Evolutionary conservation across 2,888 invertebrate genomes (phyloP), one percentile per base, ranked within the genome.

Genomic region (Sarcophaga caerulescens): DNA sequence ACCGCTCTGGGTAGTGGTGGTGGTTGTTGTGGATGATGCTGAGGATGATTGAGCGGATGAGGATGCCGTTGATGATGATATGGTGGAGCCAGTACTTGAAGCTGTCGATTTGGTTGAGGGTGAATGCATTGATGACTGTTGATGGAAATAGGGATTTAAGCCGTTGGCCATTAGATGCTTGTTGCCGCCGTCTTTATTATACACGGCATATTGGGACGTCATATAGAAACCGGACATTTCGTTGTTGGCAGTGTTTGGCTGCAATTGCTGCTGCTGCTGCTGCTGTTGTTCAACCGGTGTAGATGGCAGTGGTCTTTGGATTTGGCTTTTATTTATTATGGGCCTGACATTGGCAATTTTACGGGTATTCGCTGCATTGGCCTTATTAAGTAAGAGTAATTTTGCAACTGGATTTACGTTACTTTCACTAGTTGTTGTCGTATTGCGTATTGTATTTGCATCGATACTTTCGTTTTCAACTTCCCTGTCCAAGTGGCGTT

Each of bases 401-500:
- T 90, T 90, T 85, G 89, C 90, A 17, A 88, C 88, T 71, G 69
- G 63, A 79, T 81, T 81, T 83, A 89, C 89, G 52, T 52, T 52
- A 90, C 91, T 90, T 91, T 91, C 89, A 88, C 89, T 89, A 52
- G 52, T 52, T 79, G 87, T 81, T 71, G 84, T 84, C 59, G 87
- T 89, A 63, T 70, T 81, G 81, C 78, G 57, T 76, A 77, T 57
- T 23, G 70, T 69, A 70, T 75, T 45, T 76, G 80, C 85, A 80
- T 81, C 81, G 74, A 75, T 82, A 89, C 89, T 89, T 88, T 89
- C 88, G 88, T 88, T 88, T 85, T 84, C 77, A 66, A 85, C 44
- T 70, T 86, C 75, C 52, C 83, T 75, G 62, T 63, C 63, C 19
- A 65, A 68, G 52, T 76, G n/a, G 52, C 95, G 95, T 93, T 96